Evolutionary conservation across 2,113 vertebrate species (phyloP), one percentile per base, ranked within the genome.

Genomic region (Mormoops blainvillei): DNA sequence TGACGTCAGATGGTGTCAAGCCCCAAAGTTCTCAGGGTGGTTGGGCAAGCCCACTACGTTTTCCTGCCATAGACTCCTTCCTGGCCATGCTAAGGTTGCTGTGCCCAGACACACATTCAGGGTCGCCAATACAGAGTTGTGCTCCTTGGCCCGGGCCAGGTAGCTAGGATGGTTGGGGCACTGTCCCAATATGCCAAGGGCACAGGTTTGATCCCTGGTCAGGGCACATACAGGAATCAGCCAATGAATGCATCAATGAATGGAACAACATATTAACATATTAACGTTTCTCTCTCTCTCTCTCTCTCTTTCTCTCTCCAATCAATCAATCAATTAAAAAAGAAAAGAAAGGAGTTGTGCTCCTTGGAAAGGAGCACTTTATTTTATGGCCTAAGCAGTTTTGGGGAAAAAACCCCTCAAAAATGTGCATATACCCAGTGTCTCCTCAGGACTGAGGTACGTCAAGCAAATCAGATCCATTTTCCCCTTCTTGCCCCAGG

Each of bases 401-500:
- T 33, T 6, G 13, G 10, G 14, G 54, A 19, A 6, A 9, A 1
- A 14, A 2, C 4, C 18, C 28, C 4, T 4, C 12, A 2, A 13
- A 41, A 81, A 67, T 18, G 61, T 74, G 36, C 26, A 41, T 63
- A 61, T 28, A 41, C 14, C 63, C 26, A 5, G 2, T 48, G 45
- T 41, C 28, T 73, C 68, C 38, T 86, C 4, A 65, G 74, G 67
- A 54, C 74, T 7, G 36, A 58, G n/a, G 18, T 36, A 20, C 3
- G 0, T 45, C 45, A 26, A 82, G 65, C 36, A 70, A 43, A 41
- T 54, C 9, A 5, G 45, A 76, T 7, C 16, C 41, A 3, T 33
- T 43, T 43, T n/a, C 43, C 16, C 63, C 63, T 85, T 89, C 38
- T 2, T 3, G 38, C 54, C n/a, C 26, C 31, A 41, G 38, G 41